Evolutionary conservation across 1,140 invertebrate genomes (phyloP), one percentile per base, ranked within the genome.

Genomic region (Drosophila arizonae): DNA sequence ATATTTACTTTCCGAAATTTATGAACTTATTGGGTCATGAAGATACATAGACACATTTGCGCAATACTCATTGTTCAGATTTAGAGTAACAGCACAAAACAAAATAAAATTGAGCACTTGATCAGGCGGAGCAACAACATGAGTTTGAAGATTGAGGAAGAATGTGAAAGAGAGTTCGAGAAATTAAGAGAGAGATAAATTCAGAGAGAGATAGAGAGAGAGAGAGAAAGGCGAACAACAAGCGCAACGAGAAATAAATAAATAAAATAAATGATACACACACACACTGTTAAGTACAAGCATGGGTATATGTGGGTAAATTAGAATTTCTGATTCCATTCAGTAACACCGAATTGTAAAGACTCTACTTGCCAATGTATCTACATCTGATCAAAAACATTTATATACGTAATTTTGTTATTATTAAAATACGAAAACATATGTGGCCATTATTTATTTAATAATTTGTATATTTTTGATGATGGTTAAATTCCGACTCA

Each of bases 51-150:
- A 17, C 26, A 13, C 9, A 17, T 54, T 54, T 54, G 28, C 28
- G 28, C 51, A 54, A 54, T 36, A 8, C 51, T 9, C 15, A 33
- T 36, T 21, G 33, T 36, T 36, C 30, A 30, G 30, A 17, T 54
- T 11, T 33, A 36, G 30, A 28, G 52, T 36, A 69, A 84, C 63
- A 75, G 24, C 28, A 30, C 28, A 30, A 30, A 30, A 6, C 9
- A 81, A 66, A 84, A 80, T 84, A 82, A 82, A 87, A 88, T 84
- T 88, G 84, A 88, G 84, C 79, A 88, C 84, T 88, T 89, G 84
- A 88, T 88, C 85, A 75, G 55, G 56, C 57, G 61, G 52, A 63
- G 51, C 30, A 71, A 45, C 46, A 45, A 48, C 50, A 68, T 39
- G 0, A 39, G 36, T 9, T 39, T 26, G n/a, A 33, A 54, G 52